Percentiles rank a stretch among this genome's conserved stretches.
Evolutionary conservation across 2,113 vertebrate species (phyloP).

Genomic region (Lagopus muta): DNA sequence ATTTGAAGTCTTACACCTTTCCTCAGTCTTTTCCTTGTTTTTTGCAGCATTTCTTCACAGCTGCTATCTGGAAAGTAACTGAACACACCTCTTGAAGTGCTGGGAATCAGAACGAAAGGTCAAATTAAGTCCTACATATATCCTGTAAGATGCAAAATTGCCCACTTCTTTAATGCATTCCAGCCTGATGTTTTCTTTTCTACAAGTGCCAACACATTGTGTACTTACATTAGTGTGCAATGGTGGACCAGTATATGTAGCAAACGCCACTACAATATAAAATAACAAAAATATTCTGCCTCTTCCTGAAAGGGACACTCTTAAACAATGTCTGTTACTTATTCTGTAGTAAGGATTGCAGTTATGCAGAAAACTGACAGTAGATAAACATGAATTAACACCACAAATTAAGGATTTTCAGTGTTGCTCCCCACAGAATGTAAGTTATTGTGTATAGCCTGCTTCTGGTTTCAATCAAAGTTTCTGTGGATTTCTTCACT

Average conservation of each 20-base stretch:
- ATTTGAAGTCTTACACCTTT: neutral
- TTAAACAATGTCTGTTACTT: neutral
- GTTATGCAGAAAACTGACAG: neutral
- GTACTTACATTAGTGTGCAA: neutral
- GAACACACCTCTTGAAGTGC: neutral
- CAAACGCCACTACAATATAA: neutral
- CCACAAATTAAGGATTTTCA: neutral
- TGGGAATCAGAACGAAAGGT: fast-evolving
- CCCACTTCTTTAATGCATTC: neutral
- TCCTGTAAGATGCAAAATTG: neutral
- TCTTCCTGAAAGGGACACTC: neutral
- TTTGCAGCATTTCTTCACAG: neutral
- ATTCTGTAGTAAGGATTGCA: neutral
- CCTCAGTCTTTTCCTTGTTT: neutral
- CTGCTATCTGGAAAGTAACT: neutral
- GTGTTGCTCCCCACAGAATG: neutral
- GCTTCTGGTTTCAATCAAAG: neutral
- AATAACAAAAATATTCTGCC: neutral
- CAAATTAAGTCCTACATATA: neutral
- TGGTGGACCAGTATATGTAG: fast-evolving
- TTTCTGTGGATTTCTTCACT: neutral
- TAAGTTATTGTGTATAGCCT: neutral
- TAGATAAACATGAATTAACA: neutral
- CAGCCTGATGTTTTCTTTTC: neutral
- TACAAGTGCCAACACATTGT: neutral